Evolutionary conservation across 37 sponge, comb jelly and placozoan species (phyloP), one percentile per base, ranked within the genome.

Genomic region (Bolinopsis microptera): DNA sequence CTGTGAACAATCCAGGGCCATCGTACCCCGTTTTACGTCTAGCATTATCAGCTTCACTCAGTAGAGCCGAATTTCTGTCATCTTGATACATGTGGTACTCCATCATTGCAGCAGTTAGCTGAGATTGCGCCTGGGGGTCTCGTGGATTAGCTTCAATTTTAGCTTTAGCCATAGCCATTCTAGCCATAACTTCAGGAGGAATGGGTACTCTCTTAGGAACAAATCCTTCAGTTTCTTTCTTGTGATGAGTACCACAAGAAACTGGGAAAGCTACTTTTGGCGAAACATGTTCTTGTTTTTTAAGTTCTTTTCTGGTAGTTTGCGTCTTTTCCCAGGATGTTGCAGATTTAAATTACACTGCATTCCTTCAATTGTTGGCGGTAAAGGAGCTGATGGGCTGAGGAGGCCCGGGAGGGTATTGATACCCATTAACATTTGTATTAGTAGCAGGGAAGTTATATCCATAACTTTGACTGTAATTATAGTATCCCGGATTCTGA

Each of bases 1-100:
- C 90, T 39, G 90, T 86, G 24, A 86, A 86, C 40, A 86, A 34
- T 2, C 90, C 90, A 39, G 90, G 90, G 0, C 90, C 90, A 26
- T 22, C 61, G 48, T 86, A 86, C 24, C 90, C 90, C 23, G 90
- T 86, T 24, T 86, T 39, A 9, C 30, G 90, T 3, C 61, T n/a
- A 41, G 90, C 41, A 41, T 35, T 48, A 39, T 41, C 26, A 22
- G 36, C 25, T 36, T 86, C 90, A 26, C 61, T 86, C 61, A 39
- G 38, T 16, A 32, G 32, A 9, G 80, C 80, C 3, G 80, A 77
- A 18, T 31, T 32, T 27, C 30, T 86, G 27, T 86, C 61, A 18
- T 86, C 26, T 48, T 41, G 41, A 41, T 41, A 86, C 25, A 26
- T 27, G 48, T 86, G 90, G 35, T 86, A 86, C 35, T 86, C 90